phyloP scores from a whole-genome alignment of 92 coral and sea anemone species.

The Ricordea florida region DNA sequence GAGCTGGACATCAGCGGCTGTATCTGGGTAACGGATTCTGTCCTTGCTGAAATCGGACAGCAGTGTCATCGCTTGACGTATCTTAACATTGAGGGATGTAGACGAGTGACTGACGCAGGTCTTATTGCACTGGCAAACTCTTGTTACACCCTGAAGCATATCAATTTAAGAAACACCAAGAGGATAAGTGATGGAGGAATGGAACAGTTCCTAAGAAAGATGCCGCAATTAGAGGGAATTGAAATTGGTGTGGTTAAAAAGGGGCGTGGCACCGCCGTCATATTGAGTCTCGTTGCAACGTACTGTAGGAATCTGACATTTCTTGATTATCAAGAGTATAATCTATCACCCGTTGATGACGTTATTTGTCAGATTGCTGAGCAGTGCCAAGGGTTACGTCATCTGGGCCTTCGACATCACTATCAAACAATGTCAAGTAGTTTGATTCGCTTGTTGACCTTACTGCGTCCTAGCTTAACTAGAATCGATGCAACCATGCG shows the following conservation, averaged over 20 bases:
- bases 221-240: conserved; percentile 43
- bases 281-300: conserved; percentile 53
- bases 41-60: conserved; percentile 50
- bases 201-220: conserved; percentile 56
- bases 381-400: conserved; percentile 28
- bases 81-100: conserved; percentile 74
- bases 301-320: conserved; percentile 47
- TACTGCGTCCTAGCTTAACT: conserved; percentile 29
- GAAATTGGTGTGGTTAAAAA: conserved; percentile 75
- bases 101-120: conserved; percentile 69
- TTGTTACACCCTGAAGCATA: conserved; percentile 36
- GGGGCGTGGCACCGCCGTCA: conserved; percentile 60
- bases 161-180: conserved; percentile 70
- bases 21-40: conserved; percentile 46
- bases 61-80: conserved; percentile 39
- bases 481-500: conserved; percentile 46
- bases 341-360: conserved; percentile 33
- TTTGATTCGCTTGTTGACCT: conserved; percentile 26
- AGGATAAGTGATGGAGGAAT: conserved; percentile 68
- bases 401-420: conserved; percentile 39
- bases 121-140: conserved; percentile 48
- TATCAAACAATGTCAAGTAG: conserved; percentile 19
- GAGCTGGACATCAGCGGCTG: conserved; percentile 63
- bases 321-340: conserved; percentile 57
- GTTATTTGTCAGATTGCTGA: conserved; percentile 64